Evolutionary conservation across 1,140 invertebrate genomes (phyloP).

Genomic region (Holcopasites calliopsidis): DNA sequence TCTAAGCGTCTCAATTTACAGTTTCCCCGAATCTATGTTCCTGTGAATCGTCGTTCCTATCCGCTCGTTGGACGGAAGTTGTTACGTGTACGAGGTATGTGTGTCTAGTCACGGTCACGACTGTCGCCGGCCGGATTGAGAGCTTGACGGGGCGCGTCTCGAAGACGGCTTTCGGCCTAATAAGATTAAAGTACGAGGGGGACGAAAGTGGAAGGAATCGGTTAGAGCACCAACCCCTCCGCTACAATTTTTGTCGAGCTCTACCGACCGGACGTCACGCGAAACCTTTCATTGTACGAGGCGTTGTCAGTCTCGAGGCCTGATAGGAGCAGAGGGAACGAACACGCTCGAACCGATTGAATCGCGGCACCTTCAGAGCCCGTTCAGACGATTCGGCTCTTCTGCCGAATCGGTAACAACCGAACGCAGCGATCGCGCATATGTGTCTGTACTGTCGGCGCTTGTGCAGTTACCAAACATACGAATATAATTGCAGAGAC

Average conservation of each 20-base stretch:
- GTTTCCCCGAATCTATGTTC: background rate
- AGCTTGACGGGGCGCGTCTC: conserved; percentile 52
- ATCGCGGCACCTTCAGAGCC: conserved; percentile 11
- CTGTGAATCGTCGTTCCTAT: conserved; percentile 10
- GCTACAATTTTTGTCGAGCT: conserved; percentile 72
- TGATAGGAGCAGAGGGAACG: background rate
- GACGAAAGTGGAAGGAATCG: background rate
- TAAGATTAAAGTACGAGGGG: conserved; percentile 50
- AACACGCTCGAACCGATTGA: background rate
- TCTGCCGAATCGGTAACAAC: no score
- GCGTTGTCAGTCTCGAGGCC: conserved; percentile 39
- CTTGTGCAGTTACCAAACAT: no score
- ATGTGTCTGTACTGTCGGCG: no score
- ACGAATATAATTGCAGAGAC: no score
- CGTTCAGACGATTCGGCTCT: conserved; percentile 12
- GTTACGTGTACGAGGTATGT: conserved; percentile 28
- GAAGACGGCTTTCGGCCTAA: conserved; percentile 62
- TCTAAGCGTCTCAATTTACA: no score
- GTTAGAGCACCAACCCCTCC: conserved; percentile 64
- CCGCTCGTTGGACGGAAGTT: conserved; percentile 45
- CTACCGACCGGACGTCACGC: conserved; percentile 57
- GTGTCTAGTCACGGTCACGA: conserved; percentile 32
- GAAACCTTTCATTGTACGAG: conserved; percentile 33
- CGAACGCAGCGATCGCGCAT: no score
- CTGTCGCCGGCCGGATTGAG: conserved; percentile 43